Evolutionary conservation across 2,113 vertebrate genomes (phyloP), one percentile per base, ranked within the genome.

Genomic region (Eolophus roseicapilla): DNA sequence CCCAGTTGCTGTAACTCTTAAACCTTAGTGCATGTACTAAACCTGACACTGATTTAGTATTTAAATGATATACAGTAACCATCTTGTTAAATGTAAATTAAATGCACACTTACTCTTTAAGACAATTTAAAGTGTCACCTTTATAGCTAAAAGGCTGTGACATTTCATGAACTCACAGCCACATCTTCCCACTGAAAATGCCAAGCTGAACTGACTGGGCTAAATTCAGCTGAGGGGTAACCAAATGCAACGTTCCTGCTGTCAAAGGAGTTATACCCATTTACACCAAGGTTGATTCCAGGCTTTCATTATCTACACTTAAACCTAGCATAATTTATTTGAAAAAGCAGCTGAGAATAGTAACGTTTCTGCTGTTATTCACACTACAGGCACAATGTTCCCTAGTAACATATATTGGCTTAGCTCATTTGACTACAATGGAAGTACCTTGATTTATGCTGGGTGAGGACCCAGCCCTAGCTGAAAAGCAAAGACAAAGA

Each of bases 61-160:
- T 97, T 89, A 97, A 97, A 97, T 96, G 33, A 95, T 78, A 96
- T 96, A 86, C 95, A 79, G 88, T 89, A 96, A 95, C 82, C 76
- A 86, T 17, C 94, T 81, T 94, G 69, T 79, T 97, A 96, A 95
- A 95, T 96, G 92, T 91, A 96, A 97, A 96, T 96, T 94, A 95
- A 95, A 90, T 95, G 84, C 95, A 95, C 65, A 35, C 64, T 91
- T 95, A 93, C 39, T 91, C 80, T 94, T 95, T 90, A 86, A 95
- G 90, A 92, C 92, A 95, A 91, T 94, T 96, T 92, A 84, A 96
- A 96, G 77, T 97, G 96, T 97, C 96, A 95, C 95, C 92, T 97
- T 96, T 96, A 84, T 33, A 95, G 91, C 88, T 94, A 78, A 92
- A 95, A 97, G 95, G 55, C 92, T 95, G 86, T 96, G 96, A 95